These are phyloP conservation scores for Drosophila santomea DNA, from an alignment of 1,140 invertebrate genomes.

Conservation along the genomic window DNA sequence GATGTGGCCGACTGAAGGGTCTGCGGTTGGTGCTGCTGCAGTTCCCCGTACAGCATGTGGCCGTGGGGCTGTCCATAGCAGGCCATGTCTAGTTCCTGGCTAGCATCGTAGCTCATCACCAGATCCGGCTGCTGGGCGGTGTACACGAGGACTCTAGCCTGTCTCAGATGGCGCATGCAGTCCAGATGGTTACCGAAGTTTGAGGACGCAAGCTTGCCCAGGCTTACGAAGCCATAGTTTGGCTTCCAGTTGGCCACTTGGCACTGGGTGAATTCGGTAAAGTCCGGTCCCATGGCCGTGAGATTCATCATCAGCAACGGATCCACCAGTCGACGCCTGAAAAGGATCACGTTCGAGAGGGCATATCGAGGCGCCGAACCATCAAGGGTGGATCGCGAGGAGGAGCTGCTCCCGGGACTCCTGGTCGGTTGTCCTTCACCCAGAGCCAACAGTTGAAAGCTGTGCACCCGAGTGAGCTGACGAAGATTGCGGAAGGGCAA, in stretches of 20 bases:
- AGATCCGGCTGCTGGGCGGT: conserved; percentile 71
- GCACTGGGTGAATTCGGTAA: conserved; percentile 76
- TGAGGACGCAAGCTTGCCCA: conserved; percentile 46
- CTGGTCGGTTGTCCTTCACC: conserved; percentile 57
- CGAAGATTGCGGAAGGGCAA: conserved; percentile 67
- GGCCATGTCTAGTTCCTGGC: conserved; percentile 70
- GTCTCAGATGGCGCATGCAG: conserved; percentile 64
- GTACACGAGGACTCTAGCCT: conserved; percentile 64
- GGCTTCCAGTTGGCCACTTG: conserved; percentile 81
- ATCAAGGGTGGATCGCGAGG: conserved; percentile 63
- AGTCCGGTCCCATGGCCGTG: conserved; percentile 81
- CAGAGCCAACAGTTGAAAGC: conserved; percentile 70
- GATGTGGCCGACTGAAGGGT: conserved; percentile 73
- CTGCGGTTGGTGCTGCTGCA: conserved; percentile 67
- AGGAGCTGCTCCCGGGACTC: conserved; percentile 54
- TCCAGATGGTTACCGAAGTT: conserved; percentile 67
- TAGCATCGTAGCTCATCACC: conserved; percentile 71
- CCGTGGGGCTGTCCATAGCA: conserved; percentile 68
- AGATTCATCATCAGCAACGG: conserved; percentile 64
- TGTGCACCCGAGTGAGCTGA: conserved; percentile 44
- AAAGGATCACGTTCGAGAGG: conserved; percentile 73
- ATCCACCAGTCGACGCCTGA: conserved; percentile 57
- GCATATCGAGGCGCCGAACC: conserved; percentile 52
- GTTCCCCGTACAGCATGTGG: conserved; percentile 75
- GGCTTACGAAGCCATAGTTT: conserved; percentile 73